Percentiles rank a stretch among this genome's conserved stretches.
These are phyloP conservation scores for Arctia plantaginis DNA, from an alignment of 2,888 invertebrate genomes.

Conservation along the genomic window DNA sequence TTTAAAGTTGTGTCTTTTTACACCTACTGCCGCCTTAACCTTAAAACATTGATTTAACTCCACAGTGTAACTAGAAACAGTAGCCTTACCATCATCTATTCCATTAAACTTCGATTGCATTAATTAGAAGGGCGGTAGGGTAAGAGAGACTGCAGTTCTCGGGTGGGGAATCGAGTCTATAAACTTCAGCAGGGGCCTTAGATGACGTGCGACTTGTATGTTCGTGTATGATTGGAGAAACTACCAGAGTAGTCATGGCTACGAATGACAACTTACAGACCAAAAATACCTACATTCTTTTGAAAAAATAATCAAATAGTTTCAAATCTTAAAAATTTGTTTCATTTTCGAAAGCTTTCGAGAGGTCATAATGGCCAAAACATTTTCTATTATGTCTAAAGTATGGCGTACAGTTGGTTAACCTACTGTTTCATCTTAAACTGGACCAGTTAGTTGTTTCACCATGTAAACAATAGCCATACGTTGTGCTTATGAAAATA, in stretches of 20 bases:
- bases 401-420: neutral
- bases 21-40: constrained; percentile 33
- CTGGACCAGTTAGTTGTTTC: constrained; percentile 8
- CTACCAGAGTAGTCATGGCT: neutral
- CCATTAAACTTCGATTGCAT: neutral
- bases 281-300: neutral
- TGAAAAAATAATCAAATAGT: neutral
- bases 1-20: constrained; percentile 37
- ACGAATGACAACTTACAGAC: neutral
- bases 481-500: constrained; percentile 47
- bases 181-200: no score
- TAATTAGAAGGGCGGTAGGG: no score
- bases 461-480: constrained; percentile 40
- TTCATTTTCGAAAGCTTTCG: neutral
- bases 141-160: no score
- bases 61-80: constrained; percentile 7
- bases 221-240: no score
- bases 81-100: neutral
- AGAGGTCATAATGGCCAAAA: neutral
- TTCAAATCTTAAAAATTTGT: neutral
- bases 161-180: no score
- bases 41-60: constrained; percentile 35
- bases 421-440: constrained; percentile 15
- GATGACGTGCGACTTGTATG: no score
- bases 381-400: neutral